A percentile compares a stretch with the other conserved stretches of the same genome.
Conservation (phyloP, 2,888 invertebrate species). For the Agrilus cyanescens region DNA sequence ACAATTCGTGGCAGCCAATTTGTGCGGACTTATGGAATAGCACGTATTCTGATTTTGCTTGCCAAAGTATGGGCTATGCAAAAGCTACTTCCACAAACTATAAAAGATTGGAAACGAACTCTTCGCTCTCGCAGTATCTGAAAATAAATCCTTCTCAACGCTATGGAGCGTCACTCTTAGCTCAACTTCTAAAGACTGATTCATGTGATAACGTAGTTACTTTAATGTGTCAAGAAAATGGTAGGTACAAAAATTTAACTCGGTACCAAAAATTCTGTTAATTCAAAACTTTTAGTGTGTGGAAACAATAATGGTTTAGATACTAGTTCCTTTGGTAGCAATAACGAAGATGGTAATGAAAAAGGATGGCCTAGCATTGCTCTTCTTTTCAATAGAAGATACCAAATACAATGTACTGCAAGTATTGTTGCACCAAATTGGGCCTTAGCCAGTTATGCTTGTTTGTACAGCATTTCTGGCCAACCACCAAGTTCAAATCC, state of each 20-base stretch:
- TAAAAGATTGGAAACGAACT: slow-evolving; percentile 16
- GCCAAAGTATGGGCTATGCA: slow-evolving; percentile 42
- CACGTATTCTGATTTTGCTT: slow-evolving; percentile 41
- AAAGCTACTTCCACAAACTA: slow-evolving; percentile 31
- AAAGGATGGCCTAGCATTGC: slow-evolving; percentile 48
- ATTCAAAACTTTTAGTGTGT: background rate
- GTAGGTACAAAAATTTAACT: slow-evolving; percentile 24
- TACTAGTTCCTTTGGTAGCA: background rate
- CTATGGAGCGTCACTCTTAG: slow-evolving; percentile 28
- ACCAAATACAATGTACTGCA: slow-evolving; percentile 37
- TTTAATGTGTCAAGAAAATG: slow-evolving; percentile 44
- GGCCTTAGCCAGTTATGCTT: slow-evolving; percentile 39
- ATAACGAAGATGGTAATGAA: slow-evolving; percentile 22
- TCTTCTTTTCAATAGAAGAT: slow-evolving; percentile 36
- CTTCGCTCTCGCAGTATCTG: slow-evolving; percentile 23
- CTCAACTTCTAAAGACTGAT: slow-evolving; percentile 35
- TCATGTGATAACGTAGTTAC: slow-evolving; percentile 39
- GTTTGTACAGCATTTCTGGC: slow-evolving; percentile 25
- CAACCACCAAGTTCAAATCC: slow-evolving; percentile 2
- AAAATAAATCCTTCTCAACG: slow-evolving; percentile 20
- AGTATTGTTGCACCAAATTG: slow-evolving; percentile 39
- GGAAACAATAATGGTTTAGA: background rate
- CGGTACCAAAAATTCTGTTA: background rate
- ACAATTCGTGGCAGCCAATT: slow-evolving; percentile 34
- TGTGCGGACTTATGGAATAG: slow-evolving; percentile 44